Conservation (phyloP, 2,113 vertebrate species). For the Theropithecus gelada region DNA sequence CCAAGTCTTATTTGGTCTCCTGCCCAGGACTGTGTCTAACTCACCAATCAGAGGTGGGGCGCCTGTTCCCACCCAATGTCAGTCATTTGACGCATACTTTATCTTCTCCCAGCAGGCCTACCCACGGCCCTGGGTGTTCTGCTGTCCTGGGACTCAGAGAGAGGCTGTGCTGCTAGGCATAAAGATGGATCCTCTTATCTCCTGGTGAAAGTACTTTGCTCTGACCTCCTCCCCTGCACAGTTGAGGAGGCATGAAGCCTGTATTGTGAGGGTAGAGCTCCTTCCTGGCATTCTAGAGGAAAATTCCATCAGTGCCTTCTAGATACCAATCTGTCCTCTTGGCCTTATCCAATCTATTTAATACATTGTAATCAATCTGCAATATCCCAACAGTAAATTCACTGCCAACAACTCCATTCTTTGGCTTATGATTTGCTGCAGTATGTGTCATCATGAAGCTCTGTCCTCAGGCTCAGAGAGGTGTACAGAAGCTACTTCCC, state of each 20-base stretch:
- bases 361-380: background rate
- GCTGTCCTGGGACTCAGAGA: background rate
- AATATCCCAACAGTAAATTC: background rate
- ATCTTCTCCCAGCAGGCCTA: background rate
- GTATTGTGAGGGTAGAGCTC: background rate
- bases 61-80: background rate
- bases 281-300: slow-evolving; percentile 32
- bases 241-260: background rate
- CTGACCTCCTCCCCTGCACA: background rate
- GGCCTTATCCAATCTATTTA: background rate
- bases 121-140: background rate
- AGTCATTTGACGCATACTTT: background rate
- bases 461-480: slow-evolving; percentile 7
- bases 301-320: slow-evolving; percentile 33
- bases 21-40: slow-evolving; percentile 15
- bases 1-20: slow-evolving; percentile 8
- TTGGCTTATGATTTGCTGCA: slow-evolving; percentile 22
- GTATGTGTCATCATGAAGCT: background rate
- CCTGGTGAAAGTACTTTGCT: background rate
- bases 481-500: background rate
- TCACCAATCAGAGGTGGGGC: slow-evolving; percentile 14
- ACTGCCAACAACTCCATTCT: slow-evolving; percentile 23
- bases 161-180: background rate
- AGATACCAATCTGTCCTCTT: slow-evolving; percentile 17
- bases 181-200: background rate